Evolutionary conservation across 2,113 vertebrate species (phyloP), one percentile per base, ranked within the genome.

Genomic region (Myotis davidii): DNA sequence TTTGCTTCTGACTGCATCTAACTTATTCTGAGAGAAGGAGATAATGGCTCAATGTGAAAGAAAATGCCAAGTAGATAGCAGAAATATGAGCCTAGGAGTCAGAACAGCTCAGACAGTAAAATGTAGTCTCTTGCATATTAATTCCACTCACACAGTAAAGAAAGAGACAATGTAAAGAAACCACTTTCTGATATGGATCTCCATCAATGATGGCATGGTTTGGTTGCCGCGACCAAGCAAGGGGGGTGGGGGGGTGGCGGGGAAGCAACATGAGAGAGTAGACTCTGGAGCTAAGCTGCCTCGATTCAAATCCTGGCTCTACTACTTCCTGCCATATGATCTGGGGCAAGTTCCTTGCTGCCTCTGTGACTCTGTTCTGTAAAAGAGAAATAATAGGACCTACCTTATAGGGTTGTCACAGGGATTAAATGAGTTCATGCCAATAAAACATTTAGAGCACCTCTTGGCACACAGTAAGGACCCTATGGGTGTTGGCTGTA

Each of bases 221-320:
- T 54, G 25, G 34, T 59, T 23, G 65, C 48, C 0, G 0, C 52
- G 27, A 21, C 32, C 2, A 1, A 48, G 34, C 18, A 34, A 32
- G n/a, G n/a, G n/a, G n/a, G n/a, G n/a, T n/a, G n/a, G n/a, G n/a
- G n/a, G n/a, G n/a, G n/a, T n/a, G n/a, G n/a, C n/a, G n/a, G n/a
- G n/a, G n/a, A n/a, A n/a, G 67, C 3, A n/a, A 4, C 0, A 0
- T 27, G 18, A 76, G 52, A 37, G 16, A 1, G 34, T 21, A 27
- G 34, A 39, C 6, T 29, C n/a, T 32, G 20, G 25, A 72, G 23
- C 32, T 25, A 32, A 14, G 3, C 25, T 56, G 9, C 17, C 42
- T 52, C 3, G 16, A 50, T 56, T 81, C 82, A 87, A 73, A 90
- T 45, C 52, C 61, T 39, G 42, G 23, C 37, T 34, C 37, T 32